These are phyloP conservation scores for Volucella bombylans DNA, from an alignment of 2,888 invertebrate species.

Conservation along the genomic window DNA sequence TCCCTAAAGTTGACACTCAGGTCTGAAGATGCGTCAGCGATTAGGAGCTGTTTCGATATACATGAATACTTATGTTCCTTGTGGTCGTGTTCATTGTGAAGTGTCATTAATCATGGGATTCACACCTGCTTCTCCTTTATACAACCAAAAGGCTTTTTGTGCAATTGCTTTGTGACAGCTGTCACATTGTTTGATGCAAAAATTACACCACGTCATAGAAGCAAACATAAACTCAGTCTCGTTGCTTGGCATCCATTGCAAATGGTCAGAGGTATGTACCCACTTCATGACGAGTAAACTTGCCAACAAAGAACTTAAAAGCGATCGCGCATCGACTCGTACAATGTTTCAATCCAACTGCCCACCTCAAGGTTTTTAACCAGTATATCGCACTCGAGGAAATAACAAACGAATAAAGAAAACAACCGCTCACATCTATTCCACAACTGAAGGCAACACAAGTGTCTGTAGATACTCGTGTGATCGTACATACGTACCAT, in stretches of 20 bases:
- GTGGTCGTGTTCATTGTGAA: too few relatives aligned
- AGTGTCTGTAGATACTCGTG: not conserved
- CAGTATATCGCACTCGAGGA: constrained; percentile 15
- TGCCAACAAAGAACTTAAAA: constrained; percentile 42
- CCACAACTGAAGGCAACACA: constrained; percentile 6
- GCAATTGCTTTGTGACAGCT: too few relatives aligned
- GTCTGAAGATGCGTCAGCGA: too few relatives aligned
- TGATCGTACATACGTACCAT: not conserved
- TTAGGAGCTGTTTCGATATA: too few relatives aligned
- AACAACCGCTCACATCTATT: constrained; percentile 38
- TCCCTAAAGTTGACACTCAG: too few relatives aligned
- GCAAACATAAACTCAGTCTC: not conserved
- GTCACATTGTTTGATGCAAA: too few relatives aligned
- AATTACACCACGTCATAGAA: too few relatives aligned
- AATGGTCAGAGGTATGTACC: constrained; percentile 26
- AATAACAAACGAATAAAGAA: constrained; percentile 38
- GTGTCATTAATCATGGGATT: too few relatives aligned
- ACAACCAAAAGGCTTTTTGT: too few relatives aligned
- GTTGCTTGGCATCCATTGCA: constrained; percentile 14
- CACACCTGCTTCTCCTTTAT: too few relatives aligned
- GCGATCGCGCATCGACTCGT: constrained; percentile 27
- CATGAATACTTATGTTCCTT: too few relatives aligned
- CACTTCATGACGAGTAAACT: constrained; percentile 4
- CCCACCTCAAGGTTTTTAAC: constrained; percentile 42
- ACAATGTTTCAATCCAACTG: constrained; percentile 24